Evolutionary conservation across 2,113 vertebrate species (phyloP), one percentile per base, ranked within the genome.

Genomic region (Loxodonta africana): DNA sequence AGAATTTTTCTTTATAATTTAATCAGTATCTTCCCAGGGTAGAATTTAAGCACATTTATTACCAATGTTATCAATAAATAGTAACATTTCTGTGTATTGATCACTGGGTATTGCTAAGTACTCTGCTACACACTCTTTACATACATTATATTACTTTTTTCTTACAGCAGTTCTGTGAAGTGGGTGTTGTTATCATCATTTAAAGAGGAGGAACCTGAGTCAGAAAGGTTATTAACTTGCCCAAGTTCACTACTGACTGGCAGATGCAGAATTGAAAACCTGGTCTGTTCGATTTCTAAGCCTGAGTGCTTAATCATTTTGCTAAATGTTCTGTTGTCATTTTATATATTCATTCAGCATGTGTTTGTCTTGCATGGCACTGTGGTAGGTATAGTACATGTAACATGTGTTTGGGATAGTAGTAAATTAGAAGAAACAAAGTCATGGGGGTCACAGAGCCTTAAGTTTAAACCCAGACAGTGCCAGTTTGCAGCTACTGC

Each of bases 251-350:
- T 83, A 33, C 26, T 48, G 65, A 92, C 48, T 81, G 53, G 69
- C 10, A 90, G 37, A 84, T 46, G 44, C 30, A 91, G 69, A 88
- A 95, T 84, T 67, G 89, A 71, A 93, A 95, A 62, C 8, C 30
- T 60, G 20, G 8, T 62, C 33, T 89, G 8, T 80, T 33, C 4
- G 81, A 86, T 30, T 77, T 41, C 53, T 74, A 77, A 85, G 25
- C 41, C n/a, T 77, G 51, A 95, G 53, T 63, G 25, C 20, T 81
- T 89, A 85, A 83, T 57, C 23, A 77, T 83, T 96, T 94, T 94
- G 57, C 51, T 57, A 9, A 11, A 62, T 4, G 80, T 94, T 88
- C 44, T 86, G 53, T 53, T 95, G 17, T 10, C 67, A 23, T 74
- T 41, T 93, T 80, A 44, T 30, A 83, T 53, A 77, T 77, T 46